Evolutionary conservation across 2,797 vertebrate species (phyloP), one percentile per base, ranked within the genome.

Genomic region (Chiroxiphia lanceolata): DNA sequence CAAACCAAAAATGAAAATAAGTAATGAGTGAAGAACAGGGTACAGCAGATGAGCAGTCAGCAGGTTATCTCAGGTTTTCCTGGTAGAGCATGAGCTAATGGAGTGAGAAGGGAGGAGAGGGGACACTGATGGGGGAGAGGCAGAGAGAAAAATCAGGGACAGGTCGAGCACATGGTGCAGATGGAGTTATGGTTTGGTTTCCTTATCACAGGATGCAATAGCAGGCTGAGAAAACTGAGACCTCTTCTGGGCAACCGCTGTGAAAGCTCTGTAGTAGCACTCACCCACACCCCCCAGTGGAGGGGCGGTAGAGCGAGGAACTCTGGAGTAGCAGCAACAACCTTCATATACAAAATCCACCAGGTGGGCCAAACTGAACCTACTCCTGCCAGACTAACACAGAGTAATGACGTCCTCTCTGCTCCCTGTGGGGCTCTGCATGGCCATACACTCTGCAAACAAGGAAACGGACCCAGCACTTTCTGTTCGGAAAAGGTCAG

Each of bases 241-340:
- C 5, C 11, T 23, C 12, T 48, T 53, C 8, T n/a, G 17, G 4
- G 4, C 31, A 47, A 7, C 11, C 1, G 1, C 48, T 8, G 0
- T 10, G 31, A 25, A 70, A 36, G 4, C 3, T 1, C 20, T 0
- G 0, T 9, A 31, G 27, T 8, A n/a, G 4, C 15, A 29, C 15
- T n/a, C 33, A 56, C 7, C 36, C 15, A 21, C 0, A 1, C 5
- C 33, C 1, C 0, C 16, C 0, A 0, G 6, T 0, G 1, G 15
- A 78, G 5, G 13, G 6, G 8, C 70, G 11, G 9, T 7, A 31
- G 23, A 26, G 4, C 1, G 2, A 82, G n/a, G 18, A 91, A n/a
- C 5, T 14, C 45, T 27, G 54, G 56, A 57, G n/a, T 4, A 67
- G 31, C 50, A 63, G 44, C 48, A 70, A 8, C 4, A 70, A n/a